A percentile compares a stretch with the other conserved stretches of the same genome.
Evolutionary conservation across 2,888 invertebrate species (phyloP).

Genomic region (Noctua comes): DNA sequence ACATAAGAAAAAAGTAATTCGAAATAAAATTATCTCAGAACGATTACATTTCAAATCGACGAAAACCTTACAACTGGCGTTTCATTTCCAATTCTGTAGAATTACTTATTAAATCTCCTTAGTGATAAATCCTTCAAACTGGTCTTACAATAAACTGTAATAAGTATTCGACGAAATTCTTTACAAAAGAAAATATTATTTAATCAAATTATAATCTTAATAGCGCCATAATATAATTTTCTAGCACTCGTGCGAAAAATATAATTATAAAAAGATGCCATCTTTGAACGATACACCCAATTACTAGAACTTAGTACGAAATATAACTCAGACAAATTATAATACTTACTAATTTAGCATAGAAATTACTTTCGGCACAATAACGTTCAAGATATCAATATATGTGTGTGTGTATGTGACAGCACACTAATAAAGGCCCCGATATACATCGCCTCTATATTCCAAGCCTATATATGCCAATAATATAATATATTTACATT

Average conservation of each 20-base stretch:
- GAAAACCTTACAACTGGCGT: constrained; percentile 11
- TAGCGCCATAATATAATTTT: neutral
- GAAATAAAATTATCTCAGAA: constrained; percentile 6
- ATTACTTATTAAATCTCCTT: constrained; percentile 28
- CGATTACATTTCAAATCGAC: constrained; percentile 23
- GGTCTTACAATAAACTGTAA: constrained; percentile 20
- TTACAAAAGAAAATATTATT: constrained; percentile 18
- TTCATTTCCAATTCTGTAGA: neutral
- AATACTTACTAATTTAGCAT: constrained; percentile 36
- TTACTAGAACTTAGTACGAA: constrained; percentile 10
- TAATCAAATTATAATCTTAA: constrained; percentile 8
- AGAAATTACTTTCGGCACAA: constrained; percentile 48
- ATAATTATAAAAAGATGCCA: neutral
- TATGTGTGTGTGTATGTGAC: constrained; percentile 8
- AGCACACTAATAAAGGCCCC: constrained; percentile 50
- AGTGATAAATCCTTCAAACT: constrained; percentile 23
- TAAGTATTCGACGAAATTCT: constrained; percentile 11
- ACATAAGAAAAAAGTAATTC: neutral
- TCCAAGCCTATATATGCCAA: constrained; percentile 50
- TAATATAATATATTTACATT: constrained; percentile 69
- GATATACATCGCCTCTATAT: constrained; percentile 41
- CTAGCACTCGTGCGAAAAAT: neutral
- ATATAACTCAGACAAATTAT: constrained; percentile 38
- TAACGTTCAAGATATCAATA: constrained; percentile 46
- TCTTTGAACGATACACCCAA: constrained; percentile 11